These are phyloP conservation scores for Bellardia bayeri DNA, from an alignment of 2,888 invertebrate genomes.

Conservation along the genomic window DNA sequence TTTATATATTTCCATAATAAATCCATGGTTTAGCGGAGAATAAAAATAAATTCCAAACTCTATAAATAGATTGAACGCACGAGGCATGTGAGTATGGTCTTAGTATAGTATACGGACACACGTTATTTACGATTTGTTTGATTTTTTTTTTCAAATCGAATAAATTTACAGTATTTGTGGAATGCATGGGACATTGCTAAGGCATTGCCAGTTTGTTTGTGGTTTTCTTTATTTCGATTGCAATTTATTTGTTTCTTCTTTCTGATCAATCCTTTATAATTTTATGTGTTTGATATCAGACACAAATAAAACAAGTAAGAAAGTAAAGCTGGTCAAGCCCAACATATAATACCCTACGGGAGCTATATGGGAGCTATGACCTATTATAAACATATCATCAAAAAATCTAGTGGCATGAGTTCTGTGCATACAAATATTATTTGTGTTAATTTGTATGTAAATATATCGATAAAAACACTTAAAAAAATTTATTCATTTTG, in stretches of 20 bases:
- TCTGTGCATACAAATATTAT: no score
- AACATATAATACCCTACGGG: no score
- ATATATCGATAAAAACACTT: no score
- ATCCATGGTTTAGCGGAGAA: slow-evolving; percentile 14
- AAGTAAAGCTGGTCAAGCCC: no score
- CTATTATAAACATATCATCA: no score
- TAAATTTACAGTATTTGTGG: slow-evolving; percentile 56
- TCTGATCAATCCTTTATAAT: neutral
- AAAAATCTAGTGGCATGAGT: no score
- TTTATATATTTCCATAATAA: neutral
- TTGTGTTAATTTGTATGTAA: no score
- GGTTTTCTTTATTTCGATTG: neutral
- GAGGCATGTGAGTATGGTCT: neutral
- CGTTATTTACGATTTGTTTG: slow-evolving; percentile 7
- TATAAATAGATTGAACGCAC: slow-evolving; percentile 47
- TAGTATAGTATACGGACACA: neutral
- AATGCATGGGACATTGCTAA: slow-evolving; percentile 42
- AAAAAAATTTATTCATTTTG: no score
- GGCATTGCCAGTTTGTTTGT: slow-evolving; percentile 14
- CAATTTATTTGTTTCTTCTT: slow-evolving; percentile 22
- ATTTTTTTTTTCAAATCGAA: slow-evolving; percentile 20
- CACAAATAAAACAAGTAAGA: neutral
- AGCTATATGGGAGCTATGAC: no score
- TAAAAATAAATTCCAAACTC: slow-evolving; percentile 53
- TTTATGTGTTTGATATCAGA: slow-evolving; percentile 19